Percentiles rank a stretch among this genome's conserved stretches.
These are phyloP conservation scores for Pogonomyrmex californicus DNA, from an alignment of 1,140 invertebrate genomes.

Conservation along the genomic window DNA sequence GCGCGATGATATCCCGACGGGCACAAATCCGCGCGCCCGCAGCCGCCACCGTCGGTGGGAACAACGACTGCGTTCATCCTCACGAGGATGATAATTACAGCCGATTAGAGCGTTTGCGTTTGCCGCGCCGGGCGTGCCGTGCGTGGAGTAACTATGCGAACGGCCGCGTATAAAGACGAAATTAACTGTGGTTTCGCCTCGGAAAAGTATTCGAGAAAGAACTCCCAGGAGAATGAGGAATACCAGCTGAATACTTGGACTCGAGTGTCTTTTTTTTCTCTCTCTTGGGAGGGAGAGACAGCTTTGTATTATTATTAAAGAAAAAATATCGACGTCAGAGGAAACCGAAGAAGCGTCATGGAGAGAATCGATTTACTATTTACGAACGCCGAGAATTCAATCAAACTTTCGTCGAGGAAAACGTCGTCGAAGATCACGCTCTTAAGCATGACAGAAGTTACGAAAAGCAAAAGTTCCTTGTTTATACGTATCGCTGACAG, in stretches of 20 bases:
- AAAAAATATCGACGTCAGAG: neutral
- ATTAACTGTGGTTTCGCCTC: neutral
- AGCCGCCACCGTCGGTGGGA: neutral
- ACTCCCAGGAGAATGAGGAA: neutral
- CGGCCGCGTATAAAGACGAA: neutral
- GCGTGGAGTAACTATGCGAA: neutral
- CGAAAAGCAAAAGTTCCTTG: slow-evolving; percentile 21
- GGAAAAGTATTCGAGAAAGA: neutral
- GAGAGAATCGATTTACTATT: slow-evolving; percentile 38
- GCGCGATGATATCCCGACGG: slow-evolving; percentile 1
- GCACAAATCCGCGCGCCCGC: slow-evolving; percentile 18
- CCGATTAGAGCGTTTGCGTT: slow-evolving; percentile 59
- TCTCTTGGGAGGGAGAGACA: neutral
- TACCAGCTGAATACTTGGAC: neutral
- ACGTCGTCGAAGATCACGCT: slow-evolving; percentile 13
- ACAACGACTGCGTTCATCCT: slow-evolving; percentile 23
- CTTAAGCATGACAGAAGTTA: neutral
- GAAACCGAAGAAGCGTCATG: neutral
- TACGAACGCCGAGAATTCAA: neutral
- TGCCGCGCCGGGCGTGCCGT: too few relatives aligned
- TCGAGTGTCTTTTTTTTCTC: neutral
- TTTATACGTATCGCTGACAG: slow-evolving; percentile 12
- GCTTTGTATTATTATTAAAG: neutral
- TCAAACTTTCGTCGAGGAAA: slow-evolving; percentile 20
- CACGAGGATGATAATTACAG: slow-evolving; percentile 57